Percentiles rank a stretch among this genome's conserved stretches.
Conservation (phyloP, 2,113 vertebrate species). For the Malurus cyaneus region DNA sequence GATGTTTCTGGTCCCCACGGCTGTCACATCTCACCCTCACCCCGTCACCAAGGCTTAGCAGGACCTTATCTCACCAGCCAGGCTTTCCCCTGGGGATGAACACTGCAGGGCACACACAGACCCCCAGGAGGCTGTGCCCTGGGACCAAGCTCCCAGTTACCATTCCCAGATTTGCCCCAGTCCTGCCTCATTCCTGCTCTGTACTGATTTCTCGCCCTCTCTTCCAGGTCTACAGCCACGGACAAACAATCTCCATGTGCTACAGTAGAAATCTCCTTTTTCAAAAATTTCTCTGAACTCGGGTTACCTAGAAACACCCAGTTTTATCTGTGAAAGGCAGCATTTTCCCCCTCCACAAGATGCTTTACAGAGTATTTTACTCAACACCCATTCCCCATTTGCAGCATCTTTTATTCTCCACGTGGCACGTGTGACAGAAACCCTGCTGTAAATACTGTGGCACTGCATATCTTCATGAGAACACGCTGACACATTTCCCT, state of each 20-base stretch:
- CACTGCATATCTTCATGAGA: not conserved
- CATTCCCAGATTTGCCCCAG: not conserved
- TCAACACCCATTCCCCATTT: not conserved
- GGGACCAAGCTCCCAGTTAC: not conserved
- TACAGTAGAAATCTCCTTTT: not conserved
- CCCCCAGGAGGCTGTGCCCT: not conserved
- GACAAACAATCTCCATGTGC: not conserved
- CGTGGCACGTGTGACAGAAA: not conserved
- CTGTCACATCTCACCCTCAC: not conserved
- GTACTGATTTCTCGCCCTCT: not conserved
- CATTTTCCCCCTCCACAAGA: not conserved
- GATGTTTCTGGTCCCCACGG: not conserved
- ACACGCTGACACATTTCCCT: constrained; percentile 4
- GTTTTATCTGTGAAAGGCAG: not conserved
- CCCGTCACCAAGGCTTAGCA: not conserved
- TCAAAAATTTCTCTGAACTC: not conserved
- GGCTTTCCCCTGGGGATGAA: not conserved
- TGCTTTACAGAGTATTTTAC: not conserved
- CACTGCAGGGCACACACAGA: not conserved
- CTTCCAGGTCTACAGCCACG: not conserved
- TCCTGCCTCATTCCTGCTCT: not conserved
- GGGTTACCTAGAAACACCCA: not conserved
- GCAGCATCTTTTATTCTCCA: not conserved
- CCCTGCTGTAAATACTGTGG: constrained; percentile 5
- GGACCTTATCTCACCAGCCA: not conserved